Conservation (phyloP, 2,888 invertebrate genomes). For the Apantesis nais region DNA sequence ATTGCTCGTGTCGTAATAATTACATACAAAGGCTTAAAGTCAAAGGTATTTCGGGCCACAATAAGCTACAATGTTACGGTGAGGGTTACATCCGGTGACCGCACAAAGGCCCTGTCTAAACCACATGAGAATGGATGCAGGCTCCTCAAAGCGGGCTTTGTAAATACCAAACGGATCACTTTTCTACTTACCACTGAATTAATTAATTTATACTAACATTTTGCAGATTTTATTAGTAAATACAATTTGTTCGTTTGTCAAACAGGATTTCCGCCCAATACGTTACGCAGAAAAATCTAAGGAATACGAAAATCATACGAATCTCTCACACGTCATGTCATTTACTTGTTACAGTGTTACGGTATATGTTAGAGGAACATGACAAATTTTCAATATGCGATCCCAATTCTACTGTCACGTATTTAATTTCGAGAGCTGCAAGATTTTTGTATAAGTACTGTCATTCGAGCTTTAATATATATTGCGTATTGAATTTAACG, state of each 20-base stretch:
- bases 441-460: background rate
- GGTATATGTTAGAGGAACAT: slow-evolving; percentile 3
- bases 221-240: slow-evolving; percentile 45
- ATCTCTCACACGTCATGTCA: no score
- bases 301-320: background rate
- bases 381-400: slow-evolving; percentile 3
- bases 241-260: slow-evolving; percentile 19
- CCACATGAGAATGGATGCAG: slow-evolving; percentile 56
- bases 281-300: background rate
- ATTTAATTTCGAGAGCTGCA: slow-evolving; percentile 14
- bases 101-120: slow-evolving; percentile 57
- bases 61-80: slow-evolving; percentile 50
- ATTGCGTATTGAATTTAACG: no score
- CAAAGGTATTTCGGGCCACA: slow-evolving; percentile 61
- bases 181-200: slow-evolving; percentile 54
- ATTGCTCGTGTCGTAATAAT: slow-evolving; percentile 55
- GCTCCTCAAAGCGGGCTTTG: slow-evolving; percentile 26
- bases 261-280: background rate
- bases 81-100: slow-evolving; percentile 56
- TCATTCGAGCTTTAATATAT: background rate
- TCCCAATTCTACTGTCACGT: slow-evolving; percentile 15
- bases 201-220: slow-evolving; percentile 60
- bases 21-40: slow-evolving; percentile 57
- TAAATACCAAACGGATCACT: slow-evolving; percentile 41
- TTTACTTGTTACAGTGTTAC: no score